Evolutionary conservation across 2,888 invertebrate species (phyloP), one percentile per base, ranked within the genome.

Genomic region (Hemistola chrysoprasaria): DNA sequence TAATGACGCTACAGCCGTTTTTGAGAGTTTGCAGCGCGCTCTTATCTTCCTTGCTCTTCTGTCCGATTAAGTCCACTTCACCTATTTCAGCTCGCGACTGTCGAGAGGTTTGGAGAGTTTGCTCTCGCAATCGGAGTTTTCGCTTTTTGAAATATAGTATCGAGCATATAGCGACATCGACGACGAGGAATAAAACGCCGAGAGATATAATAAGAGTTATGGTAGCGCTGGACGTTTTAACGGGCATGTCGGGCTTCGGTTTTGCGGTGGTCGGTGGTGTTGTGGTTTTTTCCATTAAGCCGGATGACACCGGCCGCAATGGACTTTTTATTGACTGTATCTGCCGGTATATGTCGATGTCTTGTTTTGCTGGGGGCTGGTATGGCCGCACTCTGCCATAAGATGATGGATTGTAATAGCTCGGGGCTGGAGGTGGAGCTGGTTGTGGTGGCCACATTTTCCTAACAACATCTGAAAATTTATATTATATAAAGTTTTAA

Each of bases 141-240:
- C 91, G 88, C 62, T 92, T 92, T 72, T 92, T 93, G 52, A 92
- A 92, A 67, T 93, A 94, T 24, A 95, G 78, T 47, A 91, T 90
- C 0, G 91, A 83, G 59, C 94, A 93, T 21, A 93, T 91, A n/a
- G 92, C 90, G 6, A 95, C 77, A 69, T 96, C 96, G 4, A 95
- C 86, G 10, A 93, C 78, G 4, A 96, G 79, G 65, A 96, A 95
- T 27, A 94, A 77, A 31, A 93, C 89, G 11, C 93, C 94, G 47
- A 94, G 80, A 0, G 91, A 91, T 29, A 93, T 89, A 26, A 93
- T 80, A 33, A 93, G 75, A 50, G 92, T 91, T 45, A 92, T 77
- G n/a, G 92, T 92, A 3, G 92, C 90, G 45, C 91, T 89, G 5
- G 92, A 91, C 40, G 90, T 90, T 71, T 90, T 90, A 20, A 90